Percentiles rank a stretch among this genome's conserved stretches.
Conservation (phyloP, 2,797 vertebrate genomes). For the Glyptemys insculpta region DNA sequence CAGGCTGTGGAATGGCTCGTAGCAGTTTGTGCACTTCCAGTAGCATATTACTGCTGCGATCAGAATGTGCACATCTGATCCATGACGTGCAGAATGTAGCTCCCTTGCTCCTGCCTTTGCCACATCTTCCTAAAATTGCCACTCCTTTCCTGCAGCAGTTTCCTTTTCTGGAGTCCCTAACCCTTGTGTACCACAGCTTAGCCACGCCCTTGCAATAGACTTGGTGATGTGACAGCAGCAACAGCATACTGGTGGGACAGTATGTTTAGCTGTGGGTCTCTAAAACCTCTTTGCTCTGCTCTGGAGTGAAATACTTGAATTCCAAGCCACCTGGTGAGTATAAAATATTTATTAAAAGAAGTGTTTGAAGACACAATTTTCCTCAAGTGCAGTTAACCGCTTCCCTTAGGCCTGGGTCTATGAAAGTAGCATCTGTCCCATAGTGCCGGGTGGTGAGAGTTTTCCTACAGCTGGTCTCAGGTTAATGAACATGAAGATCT, state of each 20-base stretch:
- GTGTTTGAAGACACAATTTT: accelerated
- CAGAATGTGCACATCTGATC: not conserved
- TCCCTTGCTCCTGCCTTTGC: not conserved
- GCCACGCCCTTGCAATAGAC: not conserved
- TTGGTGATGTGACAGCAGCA: not conserved
- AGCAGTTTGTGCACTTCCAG: not conserved
- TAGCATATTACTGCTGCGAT: not conserved
- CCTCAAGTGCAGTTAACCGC: not conserved
- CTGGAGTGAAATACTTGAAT: not conserved
- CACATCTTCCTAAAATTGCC: not conserved
- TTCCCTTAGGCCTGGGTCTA: not conserved
- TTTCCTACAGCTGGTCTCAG: not conserved
- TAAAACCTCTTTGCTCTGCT: not conserved
- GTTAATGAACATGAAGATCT: accelerated
- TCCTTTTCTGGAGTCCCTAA: not conserved
- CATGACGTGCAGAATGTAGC: not conserved
- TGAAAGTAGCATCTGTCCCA: not conserved
- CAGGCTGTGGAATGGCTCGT: accelerated
- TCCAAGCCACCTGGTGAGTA: not conserved
- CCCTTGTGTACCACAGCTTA: not conserved
- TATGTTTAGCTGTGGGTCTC: accelerated
- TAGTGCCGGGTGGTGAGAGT: not conserved
- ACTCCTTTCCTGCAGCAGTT: not conserved
- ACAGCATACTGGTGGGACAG: not conserved
- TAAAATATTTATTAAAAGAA: not conserved